Evolutionary conservation across 2,888 invertebrate species (phyloP).

Genomic region (Tholera decimalis): DNA sequence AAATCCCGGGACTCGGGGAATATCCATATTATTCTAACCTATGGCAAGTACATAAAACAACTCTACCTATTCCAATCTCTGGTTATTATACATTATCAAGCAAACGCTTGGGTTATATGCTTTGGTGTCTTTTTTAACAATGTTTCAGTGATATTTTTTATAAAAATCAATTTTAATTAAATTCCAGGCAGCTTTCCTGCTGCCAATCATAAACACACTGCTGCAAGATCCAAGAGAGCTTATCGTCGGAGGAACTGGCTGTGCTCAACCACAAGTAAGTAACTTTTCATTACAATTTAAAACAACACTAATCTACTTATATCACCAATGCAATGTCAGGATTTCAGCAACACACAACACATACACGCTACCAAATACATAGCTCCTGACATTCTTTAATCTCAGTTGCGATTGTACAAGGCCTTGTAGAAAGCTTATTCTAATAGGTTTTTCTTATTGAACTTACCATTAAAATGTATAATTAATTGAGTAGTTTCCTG

Average conservation of each 20-base stretch:
- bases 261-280: slow-evolving; percentile 93
- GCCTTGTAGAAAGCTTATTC: not conserved
- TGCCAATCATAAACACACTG: slow-evolving; percentile 96
- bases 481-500: too few relatives aligned
- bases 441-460: not conserved
- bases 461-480: not conserved
- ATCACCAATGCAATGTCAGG: too few relatives aligned
- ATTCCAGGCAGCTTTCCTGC: slow-evolving; percentile 96
- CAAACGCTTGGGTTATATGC: too few relatives aligned
- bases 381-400: not conserved
- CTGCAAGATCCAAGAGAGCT: slow-evolving; percentile 91
- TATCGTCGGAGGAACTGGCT: slow-evolving; percentile 84
- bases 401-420: not conserved
- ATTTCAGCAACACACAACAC: too few relatives aligned
- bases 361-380: too few relatives aligned
- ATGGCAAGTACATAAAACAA: too few relatives aligned
- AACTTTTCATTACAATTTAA: not conserved
- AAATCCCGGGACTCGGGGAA: too few relatives aligned
- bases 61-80: too few relatives aligned
- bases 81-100: too few relatives aligned
- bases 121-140: not conserved
- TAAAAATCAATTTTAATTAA: not conserved
- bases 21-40: too few relatives aligned
- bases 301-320: not conserved
- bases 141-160: not conserved